Evolutionary conservation across 2,888 invertebrate genomes (phyloP).

Genomic region (Ochropacha duplaris): DNA sequence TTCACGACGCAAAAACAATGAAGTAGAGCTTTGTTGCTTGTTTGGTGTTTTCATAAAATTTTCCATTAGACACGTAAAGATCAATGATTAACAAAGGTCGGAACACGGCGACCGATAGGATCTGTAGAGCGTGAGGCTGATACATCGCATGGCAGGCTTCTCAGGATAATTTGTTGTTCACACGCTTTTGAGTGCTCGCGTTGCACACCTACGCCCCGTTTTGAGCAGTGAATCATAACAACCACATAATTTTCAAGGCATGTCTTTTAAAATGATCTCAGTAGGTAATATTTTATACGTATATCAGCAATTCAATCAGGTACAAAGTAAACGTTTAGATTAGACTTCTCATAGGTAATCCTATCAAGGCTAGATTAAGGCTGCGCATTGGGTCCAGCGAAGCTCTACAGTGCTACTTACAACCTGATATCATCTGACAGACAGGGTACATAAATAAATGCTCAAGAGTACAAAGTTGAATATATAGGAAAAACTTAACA

Average conservation of each 20-base stretch:
- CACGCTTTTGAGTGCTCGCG: conserved; percentile 61
- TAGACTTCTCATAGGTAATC: conserved; percentile 59
- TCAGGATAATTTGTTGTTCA: conserved; percentile 49
- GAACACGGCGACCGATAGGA: conserved; percentile 56
- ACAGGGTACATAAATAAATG: conserved; percentile 69
- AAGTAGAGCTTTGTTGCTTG: conserved; percentile 14
- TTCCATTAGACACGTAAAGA: conserved; percentile 56
- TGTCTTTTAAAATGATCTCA: conserved; percentile 10
- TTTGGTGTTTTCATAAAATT: conserved; percentile 29
- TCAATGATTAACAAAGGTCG: conserved; percentile 56
- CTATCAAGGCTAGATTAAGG: conserved; percentile 64
- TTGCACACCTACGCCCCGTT: conserved; percentile 60
- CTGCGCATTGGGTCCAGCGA: conserved; percentile 47
- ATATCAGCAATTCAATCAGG: conserved; percentile 45
- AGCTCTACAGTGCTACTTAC: conserved; percentile 77
- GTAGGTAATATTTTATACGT: conserved; percentile 10
- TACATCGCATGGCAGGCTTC: conserved; percentile 50
- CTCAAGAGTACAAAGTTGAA: conserved; percentile 52
- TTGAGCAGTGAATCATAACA: background rate
- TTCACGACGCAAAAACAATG: conserved; percentile 12
- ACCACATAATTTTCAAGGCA: conserved; percentile 11
- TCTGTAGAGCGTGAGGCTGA: conserved; percentile 69
- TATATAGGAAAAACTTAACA: conserved; percentile 58
- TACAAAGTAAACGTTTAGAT: conserved; percentile 51
- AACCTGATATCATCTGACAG: conserved; percentile 71